phyloP scores from a whole-genome alignment of 2,113 vertebrate species.

The Variabilichromis moorii region DNA sequence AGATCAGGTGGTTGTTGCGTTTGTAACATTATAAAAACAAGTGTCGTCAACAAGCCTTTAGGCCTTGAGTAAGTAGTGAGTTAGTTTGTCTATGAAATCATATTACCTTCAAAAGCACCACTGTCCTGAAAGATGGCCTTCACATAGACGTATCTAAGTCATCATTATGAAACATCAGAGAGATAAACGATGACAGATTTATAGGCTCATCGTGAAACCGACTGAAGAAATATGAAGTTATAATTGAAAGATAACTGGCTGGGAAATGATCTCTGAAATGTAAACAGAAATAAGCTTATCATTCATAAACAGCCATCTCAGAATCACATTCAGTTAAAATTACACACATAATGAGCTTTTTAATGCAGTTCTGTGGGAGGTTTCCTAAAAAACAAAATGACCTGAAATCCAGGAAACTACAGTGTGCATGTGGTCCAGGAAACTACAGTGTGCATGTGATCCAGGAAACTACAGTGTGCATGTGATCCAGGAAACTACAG shows the following conservation, averaged over 20 bases:
- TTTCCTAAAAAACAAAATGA: not conserved
- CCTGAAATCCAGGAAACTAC: not conserved
- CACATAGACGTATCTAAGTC: not conserved
- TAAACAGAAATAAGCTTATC: not conserved
- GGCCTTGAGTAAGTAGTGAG: too few species aligned
- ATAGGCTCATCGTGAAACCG: not conserved
- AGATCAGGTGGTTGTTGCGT: too few species aligned
- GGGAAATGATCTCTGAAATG: not conserved
- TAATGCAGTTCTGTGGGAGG: not conserved
- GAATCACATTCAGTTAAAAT: not conserved
- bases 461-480: too few species aligned
- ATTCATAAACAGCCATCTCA: not conserved
- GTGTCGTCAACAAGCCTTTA: too few species aligned
- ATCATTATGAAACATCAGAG: not conserved
- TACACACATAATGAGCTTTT: not conserved
- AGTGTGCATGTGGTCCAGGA: accelerated
- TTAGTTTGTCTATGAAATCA: too few species aligned
- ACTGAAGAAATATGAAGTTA: not conserved
- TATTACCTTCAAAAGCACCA: too few species aligned
- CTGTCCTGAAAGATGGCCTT: too few species aligned
- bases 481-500: too few species aligned
- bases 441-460: accelerated
- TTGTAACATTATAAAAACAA: too few species aligned
- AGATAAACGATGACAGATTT: not conserved
- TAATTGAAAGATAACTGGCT: not conserved